Conservation (phyloP, 2,113 vertebrate species). For the Mesembrinibis cayennensis region DNA sequence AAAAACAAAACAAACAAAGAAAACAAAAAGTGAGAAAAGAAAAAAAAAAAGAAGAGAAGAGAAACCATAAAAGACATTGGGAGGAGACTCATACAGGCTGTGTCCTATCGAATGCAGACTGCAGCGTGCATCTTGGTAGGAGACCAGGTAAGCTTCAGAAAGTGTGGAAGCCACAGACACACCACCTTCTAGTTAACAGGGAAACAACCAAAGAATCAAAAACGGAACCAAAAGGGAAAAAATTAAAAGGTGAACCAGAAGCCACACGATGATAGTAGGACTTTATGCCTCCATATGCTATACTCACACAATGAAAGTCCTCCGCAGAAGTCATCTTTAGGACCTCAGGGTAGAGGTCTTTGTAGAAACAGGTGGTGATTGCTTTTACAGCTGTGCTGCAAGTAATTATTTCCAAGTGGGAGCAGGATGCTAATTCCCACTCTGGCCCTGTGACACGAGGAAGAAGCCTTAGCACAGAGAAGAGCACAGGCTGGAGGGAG, state of each 20-base stretch:
- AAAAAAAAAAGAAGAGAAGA: constrained; percentile 67
- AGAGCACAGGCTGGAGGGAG: not conserved
- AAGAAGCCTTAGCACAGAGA: not conserved
- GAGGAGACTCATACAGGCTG: constrained; percentile 31
- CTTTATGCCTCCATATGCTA: not conserved
- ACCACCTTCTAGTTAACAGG: not conserved
- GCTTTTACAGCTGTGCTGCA: not conserved
- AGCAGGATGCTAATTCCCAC: not conserved
- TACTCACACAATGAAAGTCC: not conserved
- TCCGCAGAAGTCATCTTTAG: not conserved
- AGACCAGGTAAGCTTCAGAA: constrained; percentile 9
- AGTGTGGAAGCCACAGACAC: constrained; percentile 16
- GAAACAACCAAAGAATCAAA: not conserved
- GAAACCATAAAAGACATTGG: constrained; percentile 53
- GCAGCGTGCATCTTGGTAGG: constrained; percentile 36
- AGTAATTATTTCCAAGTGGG: not conserved
- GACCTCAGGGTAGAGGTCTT: not conserved
- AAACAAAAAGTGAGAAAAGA: constrained; percentile 84
- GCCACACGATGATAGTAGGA: not conserved
- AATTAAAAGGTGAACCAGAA: not conserved
- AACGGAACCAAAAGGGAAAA: not conserved
- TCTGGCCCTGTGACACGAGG: not conserved
- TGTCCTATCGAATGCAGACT: not conserved
- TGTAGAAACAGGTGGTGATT: not conserved
- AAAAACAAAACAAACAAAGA: constrained; percentile 81